These are phyloP conservation scores for Trachelus tabidus DNA, from an alignment of 2,888 invertebrate genomes.

Conservation along the genomic window DNA sequence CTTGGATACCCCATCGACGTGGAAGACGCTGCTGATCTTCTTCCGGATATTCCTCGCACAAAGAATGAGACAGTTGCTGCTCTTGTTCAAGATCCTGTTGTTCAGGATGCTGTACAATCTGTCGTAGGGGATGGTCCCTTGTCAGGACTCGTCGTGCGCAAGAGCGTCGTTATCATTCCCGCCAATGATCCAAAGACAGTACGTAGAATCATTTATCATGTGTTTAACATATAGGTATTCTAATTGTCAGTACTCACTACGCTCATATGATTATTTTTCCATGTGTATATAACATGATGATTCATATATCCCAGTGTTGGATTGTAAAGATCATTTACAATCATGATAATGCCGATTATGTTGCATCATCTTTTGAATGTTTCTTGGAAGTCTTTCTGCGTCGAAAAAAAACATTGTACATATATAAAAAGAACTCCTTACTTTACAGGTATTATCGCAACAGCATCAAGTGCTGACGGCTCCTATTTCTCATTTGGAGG, in stretches of 20 bases:
- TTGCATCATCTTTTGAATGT: too few species aligned
- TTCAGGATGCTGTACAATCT: slow-evolving; percentile 41
- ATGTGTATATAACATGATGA: neutral
- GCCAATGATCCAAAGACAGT: slow-evolving; percentile 36
- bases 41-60: slow-evolving; percentile 36
- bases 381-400: too few species aligned
- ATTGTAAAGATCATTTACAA: too few species aligned
- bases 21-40: slow-evolving; percentile 30
- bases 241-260: neutral
- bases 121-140: slow-evolving; percentile 39
- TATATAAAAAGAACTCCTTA: too few species aligned
- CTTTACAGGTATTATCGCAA: slow-evolving; percentile 40
- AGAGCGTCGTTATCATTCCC: slow-evolving; percentile 36
- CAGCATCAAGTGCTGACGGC: slow-evolving; percentile 41
- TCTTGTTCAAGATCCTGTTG: slow-evolving; percentile 42
- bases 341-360: too few species aligned
- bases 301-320: too few species aligned
- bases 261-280: neutral
- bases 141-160: slow-evolving; percentile 44
- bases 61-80: slow-evolving; percentile 41
- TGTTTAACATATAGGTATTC: too few species aligned
- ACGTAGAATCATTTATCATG: slow-evolving; percentile 4
- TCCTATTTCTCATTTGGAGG: slow-evolving; percentile 37
- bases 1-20: slow-evolving; percentile 24
- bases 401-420: too few species aligned